Conservation (phyloP, 2,888 invertebrate species). For the Stratiomys singularior region DNA sequence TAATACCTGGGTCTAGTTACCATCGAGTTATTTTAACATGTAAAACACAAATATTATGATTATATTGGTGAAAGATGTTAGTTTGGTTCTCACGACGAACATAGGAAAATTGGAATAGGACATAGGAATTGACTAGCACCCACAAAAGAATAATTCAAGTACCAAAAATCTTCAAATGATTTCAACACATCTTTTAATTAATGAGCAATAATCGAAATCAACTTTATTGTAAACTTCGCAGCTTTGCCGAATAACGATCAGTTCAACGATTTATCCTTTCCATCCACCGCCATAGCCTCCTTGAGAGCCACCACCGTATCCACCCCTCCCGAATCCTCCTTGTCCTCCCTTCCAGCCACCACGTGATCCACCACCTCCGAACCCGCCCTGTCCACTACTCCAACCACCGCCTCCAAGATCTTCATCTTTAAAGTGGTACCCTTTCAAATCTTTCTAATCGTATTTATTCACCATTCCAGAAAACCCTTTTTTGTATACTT, state of each 20-base stretch:
- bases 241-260: background rate
- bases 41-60: too few relatives aligned
- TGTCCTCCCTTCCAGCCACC: slow-evolving; percentile 18
- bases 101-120: too few relatives aligned
- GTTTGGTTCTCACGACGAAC: too few relatives aligned
- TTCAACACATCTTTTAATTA: too few relatives aligned
- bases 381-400: slow-evolving; percentile 6
- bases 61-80: too few relatives aligned
- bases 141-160: too few relatives aligned
- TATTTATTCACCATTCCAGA: slow-evolving; percentile 20
- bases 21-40: too few relatives aligned
- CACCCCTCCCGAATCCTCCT: slow-evolving; percentile 15
- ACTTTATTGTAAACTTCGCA: background rate
- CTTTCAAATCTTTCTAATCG: slow-evolving; percentile 1
- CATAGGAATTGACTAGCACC: too few relatives aligned
- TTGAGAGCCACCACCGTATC: background rate
- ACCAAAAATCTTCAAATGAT: too few relatives aligned
- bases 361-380: background rate
- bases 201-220: background rate
- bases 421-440: slow-evolving; percentile 32
- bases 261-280: slow-evolving; percentile 10
- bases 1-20: too few relatives aligned
- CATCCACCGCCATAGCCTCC: slow-evolving; percentile 21
- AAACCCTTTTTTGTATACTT: background rate
- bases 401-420: slow-evolving; percentile 21